Conservation (phyloP, 1,140 invertebrate species). For the Drosophila pectinifera region DNA sequence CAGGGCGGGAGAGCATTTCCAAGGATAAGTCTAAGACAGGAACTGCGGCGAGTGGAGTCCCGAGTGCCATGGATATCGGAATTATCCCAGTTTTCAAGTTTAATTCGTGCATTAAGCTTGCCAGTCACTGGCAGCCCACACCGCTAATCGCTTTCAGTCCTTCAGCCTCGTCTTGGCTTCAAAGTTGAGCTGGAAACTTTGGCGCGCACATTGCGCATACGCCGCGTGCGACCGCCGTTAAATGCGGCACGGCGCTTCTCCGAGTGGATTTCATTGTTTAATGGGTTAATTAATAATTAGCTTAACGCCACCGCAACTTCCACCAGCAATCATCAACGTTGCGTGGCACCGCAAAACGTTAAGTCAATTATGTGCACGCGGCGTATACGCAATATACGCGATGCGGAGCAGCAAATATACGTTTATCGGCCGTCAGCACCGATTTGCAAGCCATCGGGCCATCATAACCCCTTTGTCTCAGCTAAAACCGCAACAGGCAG, state of each 20-base stretch:
- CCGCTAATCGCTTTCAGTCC: conserved; percentile 30
- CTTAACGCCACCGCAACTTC: conserved; percentile 54
- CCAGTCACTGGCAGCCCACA: conserved; percentile 22
- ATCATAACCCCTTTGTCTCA: conserved; percentile 12
- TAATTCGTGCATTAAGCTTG: conserved; percentile 35
- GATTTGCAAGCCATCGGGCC: conserved; percentile 22
- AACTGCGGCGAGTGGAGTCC: background rate
- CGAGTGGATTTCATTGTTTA: conserved; percentile 69
- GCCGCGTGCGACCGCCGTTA: conserved; percentile 53
- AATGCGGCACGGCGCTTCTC: conserved; percentile 23
- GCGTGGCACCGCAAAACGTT: conserved; percentile 48
- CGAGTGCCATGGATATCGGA: conserved; percentile 13
- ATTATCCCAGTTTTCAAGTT: conserved; percentile 35
- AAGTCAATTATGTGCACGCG: conserved; percentile 70
- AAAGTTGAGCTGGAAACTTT: conserved; percentile 29
- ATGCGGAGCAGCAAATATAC: conserved; percentile 42
- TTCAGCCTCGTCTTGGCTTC: conserved; percentile 4
- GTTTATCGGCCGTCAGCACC: conserved; percentile 34
- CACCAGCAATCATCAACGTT: conserved; percentile 48
- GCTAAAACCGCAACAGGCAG: conserved; percentile 12
- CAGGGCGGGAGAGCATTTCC: conserved; percentile 7
- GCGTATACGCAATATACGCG: conserved; percentile 67
- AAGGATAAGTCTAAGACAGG: background rate
- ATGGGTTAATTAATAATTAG: conserved; percentile 78
- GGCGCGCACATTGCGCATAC: conserved; percentile 49